These are phyloP conservation scores for Acleris holmiana DNA, from an alignment of 2,888 invertebrate genomes.

Conservation along the genomic window DNA sequence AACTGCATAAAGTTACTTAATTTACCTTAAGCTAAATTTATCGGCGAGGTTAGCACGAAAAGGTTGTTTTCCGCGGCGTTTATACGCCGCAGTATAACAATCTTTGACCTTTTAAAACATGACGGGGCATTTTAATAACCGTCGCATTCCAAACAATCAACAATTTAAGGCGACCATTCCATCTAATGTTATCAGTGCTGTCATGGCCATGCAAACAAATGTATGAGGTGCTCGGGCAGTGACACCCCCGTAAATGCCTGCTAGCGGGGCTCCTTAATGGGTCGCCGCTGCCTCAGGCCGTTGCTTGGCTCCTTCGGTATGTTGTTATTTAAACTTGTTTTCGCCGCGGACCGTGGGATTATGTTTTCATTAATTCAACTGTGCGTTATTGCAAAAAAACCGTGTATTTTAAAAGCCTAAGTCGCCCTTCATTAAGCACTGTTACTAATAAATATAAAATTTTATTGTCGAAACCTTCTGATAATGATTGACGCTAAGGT, in stretches of 20 bases:
- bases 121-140: slow-evolving; percentile 32
- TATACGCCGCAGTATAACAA: slow-evolving; percentile 18
- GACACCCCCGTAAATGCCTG: slow-evolving; percentile 8
- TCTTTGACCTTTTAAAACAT: slow-evolving; percentile 33
- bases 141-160: slow-evolving; percentile 33
- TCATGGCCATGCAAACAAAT: slow-evolving; percentile 15
- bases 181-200: slow-evolving; percentile 29
- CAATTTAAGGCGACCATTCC: slow-evolving; percentile 29
- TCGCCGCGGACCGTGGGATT: slow-evolving; percentile 63
- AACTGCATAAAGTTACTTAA: no score
- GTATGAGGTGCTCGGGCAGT: slow-evolving; percentile 15
- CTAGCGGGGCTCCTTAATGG: not conserved
- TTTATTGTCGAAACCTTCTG: slow-evolving; percentile 22
- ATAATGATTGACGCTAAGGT: slow-evolving; percentile 4
- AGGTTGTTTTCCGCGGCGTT: slow-evolving; percentile 7
- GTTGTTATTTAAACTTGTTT: slow-evolving; percentile 57
- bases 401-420: slow-evolving; percentile 12
- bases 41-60: slow-evolving; percentile 17
- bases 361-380: slow-evolving; percentile 66
- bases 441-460: slow-evolving; percentile 31
- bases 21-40: no score
- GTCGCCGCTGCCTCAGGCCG: no score
- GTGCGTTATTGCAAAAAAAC: slow-evolving; percentile 66
- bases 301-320: slow-evolving; percentile 41
- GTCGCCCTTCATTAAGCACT: slow-evolving; percentile 14